phyloP scores from a whole-genome alignment of 2,888 invertebrate species.

The Coelinius sp. region DNA sequence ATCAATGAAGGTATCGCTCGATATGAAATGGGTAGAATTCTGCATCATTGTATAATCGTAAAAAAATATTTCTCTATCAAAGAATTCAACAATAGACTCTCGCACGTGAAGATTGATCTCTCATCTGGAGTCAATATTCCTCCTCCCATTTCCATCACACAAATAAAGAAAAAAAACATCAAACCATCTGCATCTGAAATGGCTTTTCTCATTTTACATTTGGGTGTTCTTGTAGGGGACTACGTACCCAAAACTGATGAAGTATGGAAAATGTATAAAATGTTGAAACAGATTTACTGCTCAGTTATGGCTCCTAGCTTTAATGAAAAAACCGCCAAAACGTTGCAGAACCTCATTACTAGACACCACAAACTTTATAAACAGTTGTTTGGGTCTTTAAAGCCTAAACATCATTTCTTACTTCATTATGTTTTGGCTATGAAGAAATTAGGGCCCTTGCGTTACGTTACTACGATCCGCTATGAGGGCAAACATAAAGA shows the following conservation, averaged over 20 bases:
- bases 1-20: not conserved
- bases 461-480: constrained; percentile 10
- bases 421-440: constrained; percentile 23
- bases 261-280: not conserved
- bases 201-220: not conserved
- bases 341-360: not conserved
- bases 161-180: not conserved
- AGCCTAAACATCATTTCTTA: constrained; percentile 29
- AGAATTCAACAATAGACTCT: not conserved
- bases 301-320: not conserved
- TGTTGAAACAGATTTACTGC: not conserved
- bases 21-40: not conserved
- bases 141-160: not conserved
- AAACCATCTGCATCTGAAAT: not conserved
- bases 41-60: not conserved
- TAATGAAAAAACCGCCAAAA: not conserved
- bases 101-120: not conserved
- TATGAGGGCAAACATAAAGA: constrained; percentile 33
- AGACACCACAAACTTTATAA: not conserved
- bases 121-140: not conserved
- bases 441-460: constrained; percentile 12
- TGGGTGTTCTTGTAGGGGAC: not conserved
- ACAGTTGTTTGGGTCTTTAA: not conserved
- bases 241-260: not conserved
- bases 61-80: not conserved